Percentiles rank a stretch among this genome's conserved stretches.
These are phyloP conservation scores for Periophthalmus modestus DNA, from an alignment of 2,113 vertebrate genomes.

Conservation along the genomic window DNA sequence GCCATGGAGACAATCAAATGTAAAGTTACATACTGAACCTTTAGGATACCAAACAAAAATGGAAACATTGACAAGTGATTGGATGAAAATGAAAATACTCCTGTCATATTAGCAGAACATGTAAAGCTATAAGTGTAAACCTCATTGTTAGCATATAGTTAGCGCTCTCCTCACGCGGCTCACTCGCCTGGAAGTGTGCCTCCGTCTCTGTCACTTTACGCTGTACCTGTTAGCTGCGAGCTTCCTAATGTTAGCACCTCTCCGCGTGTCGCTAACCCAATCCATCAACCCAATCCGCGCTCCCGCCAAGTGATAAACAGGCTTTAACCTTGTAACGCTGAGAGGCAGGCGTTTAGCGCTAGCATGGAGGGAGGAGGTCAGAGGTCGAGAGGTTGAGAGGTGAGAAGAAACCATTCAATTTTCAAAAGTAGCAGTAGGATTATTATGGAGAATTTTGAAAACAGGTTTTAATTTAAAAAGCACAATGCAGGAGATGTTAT, in stretches of 20 bases:
- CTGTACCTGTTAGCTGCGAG: conserved; percentile 47
- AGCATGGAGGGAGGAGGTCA: background rate
- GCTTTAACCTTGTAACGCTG: background rate
- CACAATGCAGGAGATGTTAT: too few relatives aligned
- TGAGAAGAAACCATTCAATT: background rate
- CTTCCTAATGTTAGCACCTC: conserved; percentile 44
- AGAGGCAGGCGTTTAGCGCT: background rate
- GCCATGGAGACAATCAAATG: too few relatives aligned
- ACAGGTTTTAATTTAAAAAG: too few relatives aligned
- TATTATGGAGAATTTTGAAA: too few relatives aligned
- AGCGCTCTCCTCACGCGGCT: conserved; percentile 46
- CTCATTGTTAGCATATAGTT: conserved; percentile 28
- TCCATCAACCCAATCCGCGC: conserved; percentile 1
- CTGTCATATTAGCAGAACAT: conserved; percentile 38
- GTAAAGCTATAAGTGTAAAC: conserved; percentile 48
- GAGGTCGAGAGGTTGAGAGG: background rate
- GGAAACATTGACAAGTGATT: too few relatives aligned
- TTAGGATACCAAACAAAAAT: too few relatives aligned
- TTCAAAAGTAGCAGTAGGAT: background rate
- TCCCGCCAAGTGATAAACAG: conserved; percentile 5
- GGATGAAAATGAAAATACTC: too few relatives aligned
- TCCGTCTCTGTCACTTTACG: conserved; percentile 50
- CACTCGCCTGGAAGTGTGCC: conserved; percentile 49
- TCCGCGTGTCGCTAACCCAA: conserved; percentile 12
- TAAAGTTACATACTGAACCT: too few relatives aligned